phyloP scores from a whole-genome alignment of 2,888 invertebrate genomes.

The Bruchidius siliquastri region DNA sequence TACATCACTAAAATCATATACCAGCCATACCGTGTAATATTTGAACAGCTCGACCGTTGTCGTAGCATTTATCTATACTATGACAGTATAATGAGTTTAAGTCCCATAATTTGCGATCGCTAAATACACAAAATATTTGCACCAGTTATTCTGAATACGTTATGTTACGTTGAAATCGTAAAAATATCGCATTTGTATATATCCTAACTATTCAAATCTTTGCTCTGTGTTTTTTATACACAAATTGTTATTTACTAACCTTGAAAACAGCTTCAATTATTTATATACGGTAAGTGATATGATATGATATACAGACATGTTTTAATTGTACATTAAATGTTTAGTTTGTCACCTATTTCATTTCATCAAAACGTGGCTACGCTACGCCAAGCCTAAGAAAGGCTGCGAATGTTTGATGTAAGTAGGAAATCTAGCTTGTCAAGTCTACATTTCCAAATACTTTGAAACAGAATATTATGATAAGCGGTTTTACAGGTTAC shows the following conservation, averaged over 20 bases:
- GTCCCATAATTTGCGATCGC: too few species aligned
- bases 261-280: neutral
- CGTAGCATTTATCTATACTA: too few species aligned
- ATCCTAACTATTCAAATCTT: neutral
- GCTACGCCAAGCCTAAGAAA: neutral
- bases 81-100: too few species aligned
- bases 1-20: neutral
- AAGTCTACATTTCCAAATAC: too few species aligned
- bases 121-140: too few species aligned
- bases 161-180: neutral
- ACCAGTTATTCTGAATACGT: too few species aligned
- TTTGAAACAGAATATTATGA: too few species aligned
- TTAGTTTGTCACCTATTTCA: neutral
- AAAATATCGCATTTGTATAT: neutral
- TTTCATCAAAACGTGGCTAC: neutral
- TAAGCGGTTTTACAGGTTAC: too few species aligned
- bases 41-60: neutral
- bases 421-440: neutral
- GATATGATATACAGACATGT: neutral
- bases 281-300: neutral
- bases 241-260: neutral
- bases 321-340: neutral
- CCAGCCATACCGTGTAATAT: neutral
- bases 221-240: neutral
- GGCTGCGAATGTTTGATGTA: neutral